Conservation (phyloP, 35 echinoderm and acorn worm species). For the Ptychodera flava region DNA sequence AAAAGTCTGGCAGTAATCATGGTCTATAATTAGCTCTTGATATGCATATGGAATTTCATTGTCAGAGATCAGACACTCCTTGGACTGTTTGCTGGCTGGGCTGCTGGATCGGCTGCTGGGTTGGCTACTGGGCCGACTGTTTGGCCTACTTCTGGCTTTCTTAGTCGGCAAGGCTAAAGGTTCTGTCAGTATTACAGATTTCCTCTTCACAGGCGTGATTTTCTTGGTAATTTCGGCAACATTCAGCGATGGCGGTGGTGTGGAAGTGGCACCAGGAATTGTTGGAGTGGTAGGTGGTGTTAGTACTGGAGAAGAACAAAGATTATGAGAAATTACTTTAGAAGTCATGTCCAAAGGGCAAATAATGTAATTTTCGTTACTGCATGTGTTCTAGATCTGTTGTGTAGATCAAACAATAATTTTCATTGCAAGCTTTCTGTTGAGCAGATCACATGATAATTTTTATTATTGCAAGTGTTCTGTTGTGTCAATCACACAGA, state of each 20-base stretch:
- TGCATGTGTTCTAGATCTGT: too few relatives aligned
- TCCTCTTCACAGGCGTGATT: constrained; percentile 44
- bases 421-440: too few relatives aligned
- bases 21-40: neutral
- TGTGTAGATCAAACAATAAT: too few relatives aligned
- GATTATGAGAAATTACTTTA: too few relatives aligned
- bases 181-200: constrained; percentile 43
- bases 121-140: constrained; percentile 18
- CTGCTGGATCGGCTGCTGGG: constrained; percentile 15
- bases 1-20: neutral
- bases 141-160: constrained; percentile 10
- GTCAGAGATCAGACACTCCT: neutral
- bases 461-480: too few relatives aligned
- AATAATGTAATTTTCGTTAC: too few relatives aligned
- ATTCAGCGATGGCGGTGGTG: neutral
- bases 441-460: too few relatives aligned
- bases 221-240: constrained; percentile 42
- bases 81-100: neutral
- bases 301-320: too few relatives aligned
- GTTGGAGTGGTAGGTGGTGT: neutral
- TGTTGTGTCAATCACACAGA: too few relatives aligned
- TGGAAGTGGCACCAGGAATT: neutral
- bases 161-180: constrained; percentile 12
- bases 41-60: neutral
- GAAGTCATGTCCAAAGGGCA: too few relatives aligned